Evolutionary conservation across 2,888 invertebrate species (phyloP).

Genomic region (Phrixothrix hirtus): DNA sequence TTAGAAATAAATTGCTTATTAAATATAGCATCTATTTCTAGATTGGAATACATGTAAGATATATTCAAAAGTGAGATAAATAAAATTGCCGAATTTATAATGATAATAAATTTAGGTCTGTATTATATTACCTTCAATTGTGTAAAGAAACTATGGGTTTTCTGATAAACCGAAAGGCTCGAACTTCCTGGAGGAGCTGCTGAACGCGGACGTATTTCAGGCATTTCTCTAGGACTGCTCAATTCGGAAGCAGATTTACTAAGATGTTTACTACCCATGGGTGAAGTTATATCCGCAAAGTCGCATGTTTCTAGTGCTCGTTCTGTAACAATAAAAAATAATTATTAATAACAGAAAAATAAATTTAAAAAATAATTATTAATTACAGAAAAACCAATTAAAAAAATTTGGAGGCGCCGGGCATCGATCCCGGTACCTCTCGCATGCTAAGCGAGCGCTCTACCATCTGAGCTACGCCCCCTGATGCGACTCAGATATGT

Average conservation of each 20-base stretch:
- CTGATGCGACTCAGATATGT: too few relatives aligned
- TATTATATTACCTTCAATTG: slow-evolving; percentile 78
- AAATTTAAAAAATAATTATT: too few relatives aligned
- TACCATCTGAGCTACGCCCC: slow-evolving; percentile 60
- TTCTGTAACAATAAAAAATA: slow-evolving; percentile 46
- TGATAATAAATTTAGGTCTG: too few relatives aligned
- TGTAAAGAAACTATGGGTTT: slow-evolving; percentile 81
- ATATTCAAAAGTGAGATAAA: too few relatives aligned
- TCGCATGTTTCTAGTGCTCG: slow-evolving; percentile 52
- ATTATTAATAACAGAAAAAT: background rate
- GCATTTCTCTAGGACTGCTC: slow-evolving; percentile 64
- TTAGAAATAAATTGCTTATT: too few relatives aligned
- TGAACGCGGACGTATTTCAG: slow-evolving; percentile 58
- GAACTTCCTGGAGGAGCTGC: slow-evolving; percentile 61
- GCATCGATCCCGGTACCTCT: slow-evolving; percentile 63
- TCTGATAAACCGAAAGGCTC: slow-evolving; percentile 75
- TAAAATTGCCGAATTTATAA: too few relatives aligned
- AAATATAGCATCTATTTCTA: too few relatives aligned
- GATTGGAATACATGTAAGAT: too few relatives aligned
- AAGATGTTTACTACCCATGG: slow-evolving; percentile 57
- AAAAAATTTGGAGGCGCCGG: slow-evolving; percentile 56
- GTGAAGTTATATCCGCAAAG: slow-evolving; percentile 43
- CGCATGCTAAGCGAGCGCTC: slow-evolving; percentile 63
- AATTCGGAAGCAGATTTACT: slow-evolving; percentile 84
- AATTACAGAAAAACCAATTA: too few relatives aligned